Base-by-base conservation (phyloP, 2,888 invertebrate species). In the Hirtodrosophila duncani region DNA sequence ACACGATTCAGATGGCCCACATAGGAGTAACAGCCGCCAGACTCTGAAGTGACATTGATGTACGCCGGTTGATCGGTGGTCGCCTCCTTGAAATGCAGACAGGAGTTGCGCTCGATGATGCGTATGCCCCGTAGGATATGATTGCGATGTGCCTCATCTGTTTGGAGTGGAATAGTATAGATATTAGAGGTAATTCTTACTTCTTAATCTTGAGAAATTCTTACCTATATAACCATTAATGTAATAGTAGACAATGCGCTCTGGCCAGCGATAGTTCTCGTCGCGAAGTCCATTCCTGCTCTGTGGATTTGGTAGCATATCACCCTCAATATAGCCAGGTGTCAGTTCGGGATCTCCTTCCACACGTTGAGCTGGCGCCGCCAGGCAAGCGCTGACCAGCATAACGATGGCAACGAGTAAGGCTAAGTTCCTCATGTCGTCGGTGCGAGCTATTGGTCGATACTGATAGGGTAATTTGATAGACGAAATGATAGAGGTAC, bases 281-380 rank as follows among this genome's bases (percentile, higher is more conserved):
- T 89, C 88, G 6, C 87, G 86, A 0, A 92, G 68, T 0, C 92
- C 93, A 67, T 92, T 93, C 57, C 91, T 87, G 6, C 62, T 64
- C 7, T 29, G 3, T 0, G 91, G 90, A 6, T 23, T 37, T 45
- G 92, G 89, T 17, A 93, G 83, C 62, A 94, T 93, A 71, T 94
- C 94, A 1, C 93, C 93, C 81, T 94, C 91, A 0, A 89, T 89
- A 67, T 92, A 93, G 10, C 89, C 90, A 0, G 93, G 92, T 63
- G 91, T 85, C 75, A 94, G 92, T 77, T 94, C 94, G 0, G 93
- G 92, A 81, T 94, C 93, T 2, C 27, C 8, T 29, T 55, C 65
- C 1, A 4, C n/a, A 1, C 23, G 48, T 4, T 0, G 5, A 4
- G 44, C n/a, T 11, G 67, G 56, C 17, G 59, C 67, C 13, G 59